Evolutionary conservation across 2,888 invertebrate genomes (phyloP), one percentile per base, ranked within the genome.

Genomic region (Anodontia alba): DNA sequence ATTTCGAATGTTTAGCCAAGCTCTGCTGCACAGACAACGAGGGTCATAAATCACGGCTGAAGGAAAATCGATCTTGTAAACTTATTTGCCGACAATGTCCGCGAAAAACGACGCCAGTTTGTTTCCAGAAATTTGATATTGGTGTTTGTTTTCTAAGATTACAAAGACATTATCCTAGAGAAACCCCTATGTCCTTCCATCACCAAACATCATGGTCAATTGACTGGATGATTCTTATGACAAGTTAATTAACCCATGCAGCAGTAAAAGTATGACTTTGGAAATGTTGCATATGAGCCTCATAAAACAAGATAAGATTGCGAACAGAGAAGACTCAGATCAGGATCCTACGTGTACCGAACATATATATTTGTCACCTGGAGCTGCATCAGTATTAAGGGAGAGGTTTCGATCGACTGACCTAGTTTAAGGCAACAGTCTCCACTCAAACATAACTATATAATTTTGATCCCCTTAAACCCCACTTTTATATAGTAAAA

Each of bases 1-100:
- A 62, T 62, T 33, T 62, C 62, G 62, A 62, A 8, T 62, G 62
- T 62, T 62, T 62, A 62, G 62, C 29, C 62, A 62, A 62, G 62
- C 62, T 62, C 62, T 33, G 62, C 54, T 69, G 69, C 69, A 69
- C 69, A 29, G 26, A 38, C 46, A 69, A 69, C 43, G 15, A 46
- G 29, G 80, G 82, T 73, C 80, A 76, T 85, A 83, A 85, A 85
- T 85, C 85, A 85, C 57, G n/a, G 38, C 29, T 85, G 85, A 85
- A 79, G 80, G 74, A 81, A 82, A 85, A 85, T 85, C 85, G 80
- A 85, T 85, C 76, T 62, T 73, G 71, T 76, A 78, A 80, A 80
- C 85, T 80, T 71, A 80, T 54, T 81, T 79, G 73, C 57, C 75
- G 73, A 36, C 75, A 70, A 66, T 76, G 73, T 68, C 76, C 68